Base-by-base conservation (phyloP, 2,113 vertebrate genomes). In the Spermophilus dauricus region DNA sequence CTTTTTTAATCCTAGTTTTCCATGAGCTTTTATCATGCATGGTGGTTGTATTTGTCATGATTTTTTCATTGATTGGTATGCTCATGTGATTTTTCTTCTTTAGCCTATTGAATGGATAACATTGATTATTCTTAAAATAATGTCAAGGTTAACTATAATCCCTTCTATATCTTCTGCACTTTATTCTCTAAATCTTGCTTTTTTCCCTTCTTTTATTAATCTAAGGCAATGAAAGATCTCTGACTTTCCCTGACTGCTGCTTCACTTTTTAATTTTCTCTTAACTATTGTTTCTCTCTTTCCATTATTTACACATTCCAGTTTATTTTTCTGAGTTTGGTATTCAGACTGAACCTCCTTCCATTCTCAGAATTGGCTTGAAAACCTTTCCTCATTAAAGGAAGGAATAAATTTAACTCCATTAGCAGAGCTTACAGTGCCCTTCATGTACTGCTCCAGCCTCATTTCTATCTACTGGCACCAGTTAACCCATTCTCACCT, bases 121-220 rank as follows among this genome's bases (percentile, higher is more conserved):
- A 69, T 67, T 90, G 73, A 81, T 83, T 85, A 88, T 28, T 92
- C 89, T 86, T 63, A 63, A 53, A 82, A 63, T 75, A 16, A 82
- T 1, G 1, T 45, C 80, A 9, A 77, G 20, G 5, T 32, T 45
- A 42, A 32, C n/a, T 78, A 37, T 78, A 32, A 56, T 86, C 61
- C 4, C 58, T 77, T 67, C 34, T 34, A 20, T 84, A 83, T 78
- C 28, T 84, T 80, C 1, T 67, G 53, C 5, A 67, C 3, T 9
- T 45, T 76, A 82, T 82, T 45, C 11, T 20, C 56, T 76, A 91
- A 91, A 17, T 77, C 10, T 48, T 94, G 7, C 17, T 65, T 90
- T 67, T 51, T 76, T 48, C 14, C 37, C 45, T 73, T 12, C 45
- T 4, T 78, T 82, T n/a, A 2, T 86, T 67, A n/a, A 80, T 26